Evolutionary conservation across 2,797 vertebrate species (phyloP), one percentile per base, ranked within the genome.

Genomic region (Etheostoma nigrum): DNA sequence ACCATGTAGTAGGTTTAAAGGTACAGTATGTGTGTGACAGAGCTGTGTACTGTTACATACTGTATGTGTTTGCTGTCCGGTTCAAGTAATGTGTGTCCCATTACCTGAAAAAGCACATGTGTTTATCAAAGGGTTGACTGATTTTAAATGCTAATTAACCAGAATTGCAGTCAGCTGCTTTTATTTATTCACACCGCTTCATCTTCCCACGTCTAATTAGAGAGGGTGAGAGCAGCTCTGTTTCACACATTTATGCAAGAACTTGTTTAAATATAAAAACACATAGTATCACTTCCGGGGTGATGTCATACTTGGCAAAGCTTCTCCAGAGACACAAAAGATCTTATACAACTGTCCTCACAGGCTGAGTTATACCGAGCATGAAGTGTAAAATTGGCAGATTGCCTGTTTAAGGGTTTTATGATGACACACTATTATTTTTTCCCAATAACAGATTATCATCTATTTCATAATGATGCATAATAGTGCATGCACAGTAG

Each of bases 181-280:
- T 8, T 64, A 44, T 55, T 49, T 47, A 42, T 48, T 49, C 57
- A 16, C 1, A 10, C 48, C 21, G 13, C 25, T 21, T 30, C 9
- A 25, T 64, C 58, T 23, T 25, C 33, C 3, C 12, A 25, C 8
- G 30, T 67, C 42, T 71, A 72, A 79, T 83, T 72, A 78, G 55
- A 40, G 48, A 30, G 8, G 11, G 0, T 7, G 52, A 57, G 19
- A 77, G 62, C 72, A 13, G 51, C 44, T 9, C 44, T 9, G 33
- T 53, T 67, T 79, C 33, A 76, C 66, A 48, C 57, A 30, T 77
- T 66, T 33, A 11, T 1, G 0, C 5, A 2, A 27, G 49, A 65
- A 58, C 30, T 40, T 10, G 0, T 12, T 10, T 16, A 25, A 44
- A 33, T 19, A 16, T 13, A 64, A 47, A 59, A 45, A 62, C 21